Conservation (phyloP, 2,113 vertebrate species). For the Pantherophis guttatus region DNA sequence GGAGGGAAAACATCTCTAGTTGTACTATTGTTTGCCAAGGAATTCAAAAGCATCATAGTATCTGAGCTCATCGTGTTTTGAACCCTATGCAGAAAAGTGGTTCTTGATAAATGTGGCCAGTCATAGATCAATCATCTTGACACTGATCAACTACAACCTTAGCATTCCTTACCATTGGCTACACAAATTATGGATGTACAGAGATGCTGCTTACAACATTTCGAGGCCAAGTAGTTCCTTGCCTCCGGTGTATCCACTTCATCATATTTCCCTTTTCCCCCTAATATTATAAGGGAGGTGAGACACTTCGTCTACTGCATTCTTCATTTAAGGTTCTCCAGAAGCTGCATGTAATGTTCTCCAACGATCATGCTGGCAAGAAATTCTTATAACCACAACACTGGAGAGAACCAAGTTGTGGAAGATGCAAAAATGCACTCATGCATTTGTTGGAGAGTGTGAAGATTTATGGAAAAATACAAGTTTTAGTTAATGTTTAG, state of each 20-base stretch:
- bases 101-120: background rate
- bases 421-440: background rate
- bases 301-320: background rate
- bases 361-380: background rate
- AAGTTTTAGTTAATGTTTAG: background rate
- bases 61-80: background rate
- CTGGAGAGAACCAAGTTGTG: background rate
- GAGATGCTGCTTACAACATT: background rate
- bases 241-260: background rate
- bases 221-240: background rate
- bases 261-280: background rate
- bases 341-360: constrained; percentile 3
- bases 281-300: background rate
- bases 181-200: background rate
- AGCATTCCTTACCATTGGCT: background rate
- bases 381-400: background rate
- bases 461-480: background rate
- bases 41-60: background rate
- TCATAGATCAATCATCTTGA: background rate
- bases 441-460: background rate
- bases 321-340: constrained; percentile 7
- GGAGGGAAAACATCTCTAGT: background rate
- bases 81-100: background rate
- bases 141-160: background rate
- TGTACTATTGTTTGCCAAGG: background rate